Conservation (phyloP, 2,888 invertebrate species). For the Panzeria rudis region DNA sequence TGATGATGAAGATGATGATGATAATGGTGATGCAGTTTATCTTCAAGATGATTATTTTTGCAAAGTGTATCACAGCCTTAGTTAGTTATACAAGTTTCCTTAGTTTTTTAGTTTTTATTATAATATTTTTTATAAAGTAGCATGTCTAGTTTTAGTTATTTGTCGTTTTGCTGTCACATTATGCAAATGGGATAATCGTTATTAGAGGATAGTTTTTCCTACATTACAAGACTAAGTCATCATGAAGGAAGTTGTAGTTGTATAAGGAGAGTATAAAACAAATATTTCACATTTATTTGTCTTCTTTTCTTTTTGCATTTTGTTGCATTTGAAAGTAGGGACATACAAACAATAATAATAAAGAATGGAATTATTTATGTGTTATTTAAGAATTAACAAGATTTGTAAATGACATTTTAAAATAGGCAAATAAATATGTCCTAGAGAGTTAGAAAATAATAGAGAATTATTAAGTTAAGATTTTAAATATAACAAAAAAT, state of each 20-base stretch:
- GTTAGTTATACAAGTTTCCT: constrained; percentile 40
- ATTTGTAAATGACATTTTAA: constrained; percentile 24
- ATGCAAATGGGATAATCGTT: constrained; percentile 75
- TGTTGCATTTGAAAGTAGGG: background rate
- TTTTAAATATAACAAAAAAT: no score
- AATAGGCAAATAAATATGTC: background rate
- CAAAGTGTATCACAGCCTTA: constrained; percentile 40
- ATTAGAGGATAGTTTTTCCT: constrained; percentile 73
- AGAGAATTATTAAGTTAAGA: background rate
- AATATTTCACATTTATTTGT: constrained; percentile 37
- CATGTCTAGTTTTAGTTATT: constrained; percentile 72
- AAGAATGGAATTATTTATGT: constrained; percentile 35
- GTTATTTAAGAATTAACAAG: constrained; percentile 15
- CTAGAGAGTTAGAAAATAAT: constrained; percentile 4
- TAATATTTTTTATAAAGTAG: constrained; percentile 15
- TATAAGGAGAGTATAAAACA: constrained; percentile 28
- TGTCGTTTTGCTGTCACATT: constrained; percentile 75
- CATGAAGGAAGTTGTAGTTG: constrained; percentile 36
- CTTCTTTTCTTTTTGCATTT: background rate
- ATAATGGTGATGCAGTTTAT: constrained; percentile 21
- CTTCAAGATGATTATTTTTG: constrained; percentile 43
- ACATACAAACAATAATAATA: constrained; percentile 44
- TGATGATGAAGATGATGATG: constrained; percentile 17
- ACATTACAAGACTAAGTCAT: constrained; percentile 45
- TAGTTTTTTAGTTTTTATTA: background rate